Evolutionary conservation across 2,797 vertebrate species (phyloP), one percentile per base, ranked within the genome.

Genomic region (Etheostoma perlongum): DNA sequence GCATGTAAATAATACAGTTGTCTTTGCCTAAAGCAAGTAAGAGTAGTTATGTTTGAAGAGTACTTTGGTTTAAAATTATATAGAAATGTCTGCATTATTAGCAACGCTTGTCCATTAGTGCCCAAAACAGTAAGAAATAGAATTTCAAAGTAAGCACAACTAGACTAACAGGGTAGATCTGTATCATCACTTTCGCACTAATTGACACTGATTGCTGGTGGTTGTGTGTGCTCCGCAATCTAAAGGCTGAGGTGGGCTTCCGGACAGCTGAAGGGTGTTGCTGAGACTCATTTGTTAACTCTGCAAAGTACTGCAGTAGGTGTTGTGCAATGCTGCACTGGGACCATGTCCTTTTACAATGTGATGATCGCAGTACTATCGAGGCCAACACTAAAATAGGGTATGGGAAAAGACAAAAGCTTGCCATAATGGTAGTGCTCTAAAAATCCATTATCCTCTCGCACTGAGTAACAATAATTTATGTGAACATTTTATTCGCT

Each of bases 391-490:
- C 68, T 78, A 55, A 82, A 81, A 74, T 54, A 46, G 52, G n/a
- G 40, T 18, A 61, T 61, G 70, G 49, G 52, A 46, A 83, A 86
- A 83, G n/a, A 58, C 55, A 81, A 69, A 79, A 77, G 59, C 60
- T 62, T 62, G 16, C 54, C 60, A 6, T 75, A 60, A 77, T 63
- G 75, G 44, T 2, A 36, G 74, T 57, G 79, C 79, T 47, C 81
- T 83, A 79, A 76, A 87, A 81, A 63, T 68, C 88, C 86, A 90
- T 90, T 86, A 91, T 85, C 76, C 73, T 74, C 69, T 78, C 61
- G 54, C 76, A 60, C 62, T 65, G 60, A 73, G 64, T 6, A 78
- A 81, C 75, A 82, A 81, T 83, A 84, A 92, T 87, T 85, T 70
- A 82, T 91, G 80, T 74, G 65, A 72, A 64, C 72, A 63, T 75